These are phyloP conservation scores for Coracopsis vasa DNA, from an alignment of 2,113 vertebrate species.

Conservation along the genomic window DNA sequence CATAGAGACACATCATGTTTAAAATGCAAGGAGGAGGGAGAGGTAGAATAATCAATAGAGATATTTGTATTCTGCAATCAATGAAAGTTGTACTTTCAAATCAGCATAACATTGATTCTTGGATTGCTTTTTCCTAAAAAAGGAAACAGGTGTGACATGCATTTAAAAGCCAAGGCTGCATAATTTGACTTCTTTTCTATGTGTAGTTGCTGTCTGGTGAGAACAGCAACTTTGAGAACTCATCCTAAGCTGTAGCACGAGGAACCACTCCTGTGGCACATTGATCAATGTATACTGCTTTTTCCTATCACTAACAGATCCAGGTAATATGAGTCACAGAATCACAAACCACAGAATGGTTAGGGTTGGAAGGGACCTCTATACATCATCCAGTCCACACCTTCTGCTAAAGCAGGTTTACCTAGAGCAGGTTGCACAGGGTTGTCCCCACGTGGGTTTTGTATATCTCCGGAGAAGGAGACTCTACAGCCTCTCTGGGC, in stretches of 20 bases:
- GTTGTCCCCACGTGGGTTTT: neutral
- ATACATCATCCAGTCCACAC: neutral
- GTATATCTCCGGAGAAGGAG: neutral
- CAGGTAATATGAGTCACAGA: neutral
- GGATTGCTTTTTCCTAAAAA: neutral
- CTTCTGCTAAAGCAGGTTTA: neutral
- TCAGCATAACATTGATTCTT: neutral
- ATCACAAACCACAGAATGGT: neutral
- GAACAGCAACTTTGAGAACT: neutral
- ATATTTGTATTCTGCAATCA: constrained; percentile 29
- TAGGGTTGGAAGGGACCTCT: neutral
- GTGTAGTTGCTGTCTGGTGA: neutral
- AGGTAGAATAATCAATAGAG: neutral
- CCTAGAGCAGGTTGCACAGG: neutral
- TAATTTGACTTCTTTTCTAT: neutral
- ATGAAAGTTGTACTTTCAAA: constrained; percentile 29
- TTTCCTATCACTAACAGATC: neutral
- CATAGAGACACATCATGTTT: neutral
- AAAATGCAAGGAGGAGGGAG: neutral
- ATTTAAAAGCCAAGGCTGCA: neutral
- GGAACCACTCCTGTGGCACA: neutral
- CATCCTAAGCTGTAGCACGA: neutral
- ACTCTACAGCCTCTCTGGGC: neutral
- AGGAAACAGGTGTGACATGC: neutral
- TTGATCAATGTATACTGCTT: neutral